phyloP scores from a whole-genome alignment of 92 coral and sea anemone species.

The Phenganax subtilis region DNA sequence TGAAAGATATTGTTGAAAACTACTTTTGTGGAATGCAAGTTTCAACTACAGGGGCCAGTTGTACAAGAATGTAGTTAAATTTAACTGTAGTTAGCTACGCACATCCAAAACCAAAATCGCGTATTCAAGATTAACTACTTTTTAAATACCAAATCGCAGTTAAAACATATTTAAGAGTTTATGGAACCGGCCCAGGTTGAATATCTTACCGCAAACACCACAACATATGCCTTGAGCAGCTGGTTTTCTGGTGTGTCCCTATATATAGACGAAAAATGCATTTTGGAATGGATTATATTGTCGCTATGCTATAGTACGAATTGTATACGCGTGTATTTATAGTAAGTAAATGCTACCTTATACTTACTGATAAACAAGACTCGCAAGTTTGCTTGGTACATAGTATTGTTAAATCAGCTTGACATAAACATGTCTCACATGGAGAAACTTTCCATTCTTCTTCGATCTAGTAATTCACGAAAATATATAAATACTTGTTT shows the following conservation, averaged over 20 bases:
- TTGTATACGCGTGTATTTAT: neutral
- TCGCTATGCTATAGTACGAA: neutral
- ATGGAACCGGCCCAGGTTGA: neutral
- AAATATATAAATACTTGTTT: neutral
- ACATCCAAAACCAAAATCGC: neutral
- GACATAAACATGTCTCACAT: conserved; percentile 2
- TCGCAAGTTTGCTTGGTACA: conserved; percentile 4
- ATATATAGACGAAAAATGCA: neutral
- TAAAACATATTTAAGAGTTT: too few relatives aligned
- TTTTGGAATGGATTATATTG: neutral
- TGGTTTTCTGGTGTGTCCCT: conserved; percentile 1
- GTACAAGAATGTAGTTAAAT: too few relatives aligned
- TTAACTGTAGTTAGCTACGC: neutral
- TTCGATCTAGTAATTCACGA: neutral
- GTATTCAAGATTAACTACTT: neutral
- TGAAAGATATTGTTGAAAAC: too few relatives aligned
- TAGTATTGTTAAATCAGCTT: neutral
- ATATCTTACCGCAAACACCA: conserved; percentile 17
- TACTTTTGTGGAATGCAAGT: too few relatives aligned
- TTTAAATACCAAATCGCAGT: too few relatives aligned
- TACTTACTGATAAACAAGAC: neutral
- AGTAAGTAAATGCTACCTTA: neutral
- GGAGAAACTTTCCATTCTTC: conserved; percentile 19
- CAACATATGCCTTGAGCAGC: conserved; percentile 11
- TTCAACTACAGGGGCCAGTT: too few relatives aligned